Percentiles rank a stretch among this genome's conserved stretches.
Evolutionary conservation across 2,113 vertebrate species (phyloP).

Genomic region (Poecile atricapillus): DNA sequence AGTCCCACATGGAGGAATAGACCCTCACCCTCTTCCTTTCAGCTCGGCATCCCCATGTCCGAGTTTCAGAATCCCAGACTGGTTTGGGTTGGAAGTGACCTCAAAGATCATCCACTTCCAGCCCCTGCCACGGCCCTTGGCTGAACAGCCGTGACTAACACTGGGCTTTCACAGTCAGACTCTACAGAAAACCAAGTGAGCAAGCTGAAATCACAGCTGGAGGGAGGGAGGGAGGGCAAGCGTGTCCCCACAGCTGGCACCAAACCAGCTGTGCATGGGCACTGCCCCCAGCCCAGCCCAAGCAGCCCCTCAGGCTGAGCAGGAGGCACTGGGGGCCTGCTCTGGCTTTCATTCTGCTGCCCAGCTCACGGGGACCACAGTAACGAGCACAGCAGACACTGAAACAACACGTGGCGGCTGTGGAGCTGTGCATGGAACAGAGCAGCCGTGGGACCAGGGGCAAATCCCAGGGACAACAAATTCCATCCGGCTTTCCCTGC

Average conservation of each 20-base stretch:
- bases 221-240: neutral
- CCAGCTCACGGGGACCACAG: neutral
- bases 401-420: fast-evolving
- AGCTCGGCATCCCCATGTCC: fast-evolving
- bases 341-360: neutral
- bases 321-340: neutral
- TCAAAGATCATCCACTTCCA: neutral
- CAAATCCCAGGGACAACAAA: neutral
- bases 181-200: neutral
- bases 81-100: neutral
- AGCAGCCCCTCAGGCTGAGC: neutral
- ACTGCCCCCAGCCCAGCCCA: neutral
- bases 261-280: fast-evolving
- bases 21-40: neutral
- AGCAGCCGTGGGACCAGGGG: fast-evolving
- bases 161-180: neutral
- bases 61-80: neutral
- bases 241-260: neutral
- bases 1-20: neutral
- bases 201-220: fast-evolving
- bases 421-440: fast-evolving
- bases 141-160: neutral
- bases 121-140: neutral
- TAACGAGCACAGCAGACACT: fast-evolving
- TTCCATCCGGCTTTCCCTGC: neutral